A percentile compares a stretch with the other conserved stretches of the same genome.
Conservation (phyloP, 2,113 vertebrate species). For the Festucalex cinctus region DNA sequence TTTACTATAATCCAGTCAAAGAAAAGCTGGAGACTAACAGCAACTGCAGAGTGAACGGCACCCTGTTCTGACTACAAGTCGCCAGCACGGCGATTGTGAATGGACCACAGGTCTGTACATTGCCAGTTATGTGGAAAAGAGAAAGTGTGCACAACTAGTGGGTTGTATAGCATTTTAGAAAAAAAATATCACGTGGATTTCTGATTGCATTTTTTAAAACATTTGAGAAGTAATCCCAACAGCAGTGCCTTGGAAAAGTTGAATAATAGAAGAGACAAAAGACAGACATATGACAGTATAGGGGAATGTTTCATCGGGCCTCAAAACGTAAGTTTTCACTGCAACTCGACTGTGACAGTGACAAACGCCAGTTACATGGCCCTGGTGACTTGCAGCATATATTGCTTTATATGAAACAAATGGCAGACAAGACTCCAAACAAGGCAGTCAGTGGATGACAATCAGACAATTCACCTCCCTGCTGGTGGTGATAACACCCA, state of each 20-base stretch:
- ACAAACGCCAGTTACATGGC: neutral
- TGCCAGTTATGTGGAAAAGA: neutral
- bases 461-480: conserved; percentile 10
- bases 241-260: neutral
- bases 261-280: neutral
- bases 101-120: neutral
- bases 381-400: conserved; percentile 1
- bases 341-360: neutral
- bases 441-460: neutral
- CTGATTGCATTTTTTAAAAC: neutral
- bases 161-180: too few species aligned
- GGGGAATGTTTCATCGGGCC: neutral
- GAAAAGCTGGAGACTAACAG: neutral
- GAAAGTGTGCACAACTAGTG: neutral
- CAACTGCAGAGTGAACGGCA: neutral
- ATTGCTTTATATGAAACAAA: conserved; percentile 9
- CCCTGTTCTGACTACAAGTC: neutral
- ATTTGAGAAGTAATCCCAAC: neutral
- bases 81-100: neutral
- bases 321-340: neutral
- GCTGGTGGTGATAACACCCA: conserved; percentile 18
- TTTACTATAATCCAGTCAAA: neutral
- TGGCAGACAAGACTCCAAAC: neutral
- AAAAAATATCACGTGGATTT: neutral
- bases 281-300: neutral